Evolutionary conservation across 2,888 invertebrate genomes (phyloP).

Genomic region (Diogma glabrata): DNA sequence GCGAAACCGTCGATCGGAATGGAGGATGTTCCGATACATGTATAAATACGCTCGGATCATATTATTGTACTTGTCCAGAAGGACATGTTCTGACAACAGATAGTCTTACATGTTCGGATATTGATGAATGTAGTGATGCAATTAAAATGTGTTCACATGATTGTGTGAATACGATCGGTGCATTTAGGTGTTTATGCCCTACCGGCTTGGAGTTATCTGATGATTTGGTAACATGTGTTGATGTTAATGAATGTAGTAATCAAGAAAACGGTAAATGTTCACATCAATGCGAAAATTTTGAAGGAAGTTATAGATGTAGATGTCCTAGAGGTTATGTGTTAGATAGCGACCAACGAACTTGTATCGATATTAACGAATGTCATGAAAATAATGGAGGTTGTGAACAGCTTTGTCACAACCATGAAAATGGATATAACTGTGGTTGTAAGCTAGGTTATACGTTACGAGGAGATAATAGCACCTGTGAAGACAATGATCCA

Average conservation of each 20-base stretch:
- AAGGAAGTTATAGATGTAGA: slow-evolving; percentile 41
- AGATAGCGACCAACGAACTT: slow-evolving; percentile 34
- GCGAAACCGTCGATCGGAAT: slow-evolving; percentile 25
- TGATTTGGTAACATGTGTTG: slow-evolving; percentile 18
- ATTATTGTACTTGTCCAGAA: slow-evolving; percentile 40
- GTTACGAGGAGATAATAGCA: slow-evolving; percentile 22
- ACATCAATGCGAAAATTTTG: slow-evolving; percentile 41
- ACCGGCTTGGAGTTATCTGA: slow-evolving; percentile 26
- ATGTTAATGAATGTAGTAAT: slow-evolving; percentile 25
- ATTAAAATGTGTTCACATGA: slow-evolving; percentile 37
- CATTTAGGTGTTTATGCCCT: slow-evolving; percentile 36
- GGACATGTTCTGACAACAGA: slow-evolving; percentile 29
- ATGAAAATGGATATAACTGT: slow-evolving; percentile 45
- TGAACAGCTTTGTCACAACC: slow-evolving; percentile 30
- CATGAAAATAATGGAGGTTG: slow-evolving; percentile 27
- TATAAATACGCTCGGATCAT: slow-evolving; percentile 39
- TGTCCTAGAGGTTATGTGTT: slow-evolving; percentile 37
- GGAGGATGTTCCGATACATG: slow-evolving; percentile 32
- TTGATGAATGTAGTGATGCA: slow-evolving; percentile 35
- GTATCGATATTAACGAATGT: slow-evolving; percentile 43
- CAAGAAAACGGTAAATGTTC: slow-evolving; percentile 39
- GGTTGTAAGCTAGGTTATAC: slow-evolving; percentile 36
- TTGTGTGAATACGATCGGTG: slow-evolving; percentile 36
- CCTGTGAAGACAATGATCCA: slow-evolving; percentile 36
- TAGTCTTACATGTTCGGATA: slow-evolving; percentile 35